Base-by-base conservation (phyloP, 2,888 invertebrate genomes). In the Philopedon plagiatum region DNA sequence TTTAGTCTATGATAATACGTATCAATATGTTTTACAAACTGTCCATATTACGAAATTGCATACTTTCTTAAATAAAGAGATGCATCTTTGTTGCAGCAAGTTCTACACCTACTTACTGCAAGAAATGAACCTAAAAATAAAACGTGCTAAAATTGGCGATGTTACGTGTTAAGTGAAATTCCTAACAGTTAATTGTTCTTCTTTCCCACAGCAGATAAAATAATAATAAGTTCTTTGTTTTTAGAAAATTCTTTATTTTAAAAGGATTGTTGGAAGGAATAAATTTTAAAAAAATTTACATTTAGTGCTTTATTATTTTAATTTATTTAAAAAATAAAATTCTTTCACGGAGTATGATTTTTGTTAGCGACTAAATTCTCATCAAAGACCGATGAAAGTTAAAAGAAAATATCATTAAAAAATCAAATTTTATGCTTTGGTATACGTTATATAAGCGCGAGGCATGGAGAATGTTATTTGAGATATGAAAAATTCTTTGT, bases 101-200 rank as follows among this genome's bases (percentile, higher is more conserved):
- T 13, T 51, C 13, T 13, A 51, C 51, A 54, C 51, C 29, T 54
- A 29, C 51, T 7, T 11, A 23, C 15, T 15, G n/a, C 5, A 54
- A 54, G 29, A 54, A 15, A 29, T 18, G 18, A 29, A 15, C 15
- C 7, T 54, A 29, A 51, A 39, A 56, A 56, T 54, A 56, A 65
- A 41, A 26, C 19, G 2, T 23, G 64, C 19, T 56, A 13, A 56
- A 65, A 56, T 29, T 46, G 64, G 56, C 5, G 64, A 56, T 65
- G 64, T 65, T 65, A 65, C 64, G 64, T 65, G 64, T 41, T 65
- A 65, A 65, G 64, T 65, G 64, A 65, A 65, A 65, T 65, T 65
- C 64, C 41, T 65, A 56, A 39, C 41, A 29, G 29, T 8, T 37
- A 56, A 65, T 65, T 65, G 64, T 65, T 56, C 39, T 65, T 34